A percentile compares a stretch with the other conserved stretches of the same genome.
phyloP scores from a whole-genome alignment of 2,797 vertebrate species.

The Bovichtus diacanthus region DNA sequence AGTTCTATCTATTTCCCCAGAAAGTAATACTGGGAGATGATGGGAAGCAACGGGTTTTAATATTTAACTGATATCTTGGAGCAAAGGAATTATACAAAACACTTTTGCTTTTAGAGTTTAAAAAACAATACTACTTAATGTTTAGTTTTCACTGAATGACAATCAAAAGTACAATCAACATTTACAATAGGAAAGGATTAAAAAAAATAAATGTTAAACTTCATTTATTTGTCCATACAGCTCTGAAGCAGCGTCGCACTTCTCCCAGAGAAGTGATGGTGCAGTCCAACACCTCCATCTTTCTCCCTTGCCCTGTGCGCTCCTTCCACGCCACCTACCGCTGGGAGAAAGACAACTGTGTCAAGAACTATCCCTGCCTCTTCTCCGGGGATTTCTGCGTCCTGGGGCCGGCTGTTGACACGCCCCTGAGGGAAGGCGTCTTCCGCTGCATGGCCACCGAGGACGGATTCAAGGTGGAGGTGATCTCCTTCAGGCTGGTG shows the following conservation, averaged over 20 bases:
- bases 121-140: not conserved
- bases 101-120: not conserved
- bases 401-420: conserved; percentile 79
- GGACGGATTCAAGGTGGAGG: conserved; percentile 86
- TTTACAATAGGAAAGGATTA: not conserved
- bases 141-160: not conserved
- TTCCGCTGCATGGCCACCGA: conserved; percentile 89
- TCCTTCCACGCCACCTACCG: conserved; percentile 89
- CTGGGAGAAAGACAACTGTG: conserved; percentile 88
- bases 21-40: not conserved
- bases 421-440: conserved; percentile 85
- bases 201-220: not conserved
- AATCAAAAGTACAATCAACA: not conserved
- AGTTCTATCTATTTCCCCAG: not conserved
- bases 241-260: conserved; percentile 80
- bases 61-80: conserved; percentile 11
- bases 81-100: not conserved
- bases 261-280: conserved; percentile 83
- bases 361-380: conserved; percentile 84
- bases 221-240: conserved; percentile 53
- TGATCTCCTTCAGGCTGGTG: conserved; percentile 86
- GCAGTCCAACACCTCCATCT: conserved; percentile 80
- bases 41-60: not conserved
- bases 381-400: conserved; percentile 87
- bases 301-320: conserved; percentile 86